These are phyloP conservation scores for Etia nguti DNA, from an alignment of 2,113 vertebrate genomes.

Conservation along the genomic window DNA sequence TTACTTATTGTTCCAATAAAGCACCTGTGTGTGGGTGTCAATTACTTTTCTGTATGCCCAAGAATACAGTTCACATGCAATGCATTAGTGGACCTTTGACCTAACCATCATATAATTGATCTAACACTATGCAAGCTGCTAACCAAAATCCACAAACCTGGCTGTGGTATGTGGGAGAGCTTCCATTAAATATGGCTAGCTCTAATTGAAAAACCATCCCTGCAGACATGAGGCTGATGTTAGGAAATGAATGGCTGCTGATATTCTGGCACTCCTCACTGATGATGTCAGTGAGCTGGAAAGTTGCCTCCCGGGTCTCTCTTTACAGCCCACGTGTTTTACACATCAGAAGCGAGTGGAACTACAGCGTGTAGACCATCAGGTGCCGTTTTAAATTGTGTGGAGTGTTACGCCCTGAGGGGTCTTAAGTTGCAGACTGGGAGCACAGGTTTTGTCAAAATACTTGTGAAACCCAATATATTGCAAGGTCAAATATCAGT, in stretches of 20 bases:
- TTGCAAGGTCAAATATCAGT: neutral
- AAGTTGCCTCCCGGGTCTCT: neutral
- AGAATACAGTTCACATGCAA: neutral
- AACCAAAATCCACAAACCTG: neutral
- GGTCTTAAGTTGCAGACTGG: neutral
- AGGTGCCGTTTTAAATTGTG: neutral
- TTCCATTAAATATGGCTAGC: neutral
- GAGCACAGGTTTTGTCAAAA: neutral
- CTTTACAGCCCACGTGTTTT: conserved; percentile 33
- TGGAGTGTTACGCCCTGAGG: neutral
- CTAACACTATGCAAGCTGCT: neutral
- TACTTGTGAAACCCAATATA: neutral
- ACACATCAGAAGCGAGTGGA: conserved; percentile 1
- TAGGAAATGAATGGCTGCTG: neutral
- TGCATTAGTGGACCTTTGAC: neutral
- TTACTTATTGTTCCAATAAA: neutral
- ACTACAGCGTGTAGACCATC: neutral
- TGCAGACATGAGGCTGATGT: neutral
- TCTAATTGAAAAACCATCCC: conserved; percentile 1
- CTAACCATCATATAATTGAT: neutral
- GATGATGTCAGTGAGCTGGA: conserved; percentile 1
- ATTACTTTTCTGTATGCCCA: neutral
- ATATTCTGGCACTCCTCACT: neutral
- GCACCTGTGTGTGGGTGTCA: neutral
- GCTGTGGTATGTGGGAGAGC: neutral